Evolutionary conservation across 2,797 vertebrate genomes (phyloP).

Genomic region (Vespertilio murinus): DNA sequence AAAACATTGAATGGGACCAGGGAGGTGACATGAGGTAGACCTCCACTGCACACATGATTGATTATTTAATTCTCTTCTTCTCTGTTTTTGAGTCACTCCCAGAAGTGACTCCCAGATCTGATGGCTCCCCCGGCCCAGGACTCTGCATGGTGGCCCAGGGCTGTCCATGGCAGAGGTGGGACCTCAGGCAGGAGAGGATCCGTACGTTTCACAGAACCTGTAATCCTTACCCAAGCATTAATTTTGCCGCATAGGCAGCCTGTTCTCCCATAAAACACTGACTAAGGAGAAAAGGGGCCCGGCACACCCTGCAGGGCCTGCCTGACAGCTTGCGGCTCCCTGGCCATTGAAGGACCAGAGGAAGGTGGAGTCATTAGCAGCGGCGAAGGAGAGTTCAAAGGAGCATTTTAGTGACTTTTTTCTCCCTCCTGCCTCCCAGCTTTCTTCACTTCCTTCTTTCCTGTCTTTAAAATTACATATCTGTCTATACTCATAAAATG

Average conservation of each 20-base stretch:
- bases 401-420: neutral
- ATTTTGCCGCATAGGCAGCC: constrained; percentile 12
- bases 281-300: neutral
- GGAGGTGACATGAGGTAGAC: neutral
- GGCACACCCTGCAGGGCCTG: neutral
- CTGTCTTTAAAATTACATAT: neutral
- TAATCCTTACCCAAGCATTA: neutral
- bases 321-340: neutral
- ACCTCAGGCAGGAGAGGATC: neutral
- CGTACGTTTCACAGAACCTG: neutral
- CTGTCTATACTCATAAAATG: no score
- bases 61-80: neutral
- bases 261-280: constrained; percentile 4
- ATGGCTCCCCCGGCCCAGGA: neutral
- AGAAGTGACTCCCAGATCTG: neutral
- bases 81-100: neutral
- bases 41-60: fast-evolving
- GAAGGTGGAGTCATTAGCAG: neutral
- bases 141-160: fast-evolving
- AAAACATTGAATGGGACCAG: neutral
- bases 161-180: neutral
- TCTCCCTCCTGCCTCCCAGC: neutral
- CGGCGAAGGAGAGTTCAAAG: neutral
- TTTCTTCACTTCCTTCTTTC: fast-evolving
- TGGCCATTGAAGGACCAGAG: neutral